Base-by-base conservation (phyloP, 1,140 invertebrate species). In the Zaprionus ghesquierei region DNA sequence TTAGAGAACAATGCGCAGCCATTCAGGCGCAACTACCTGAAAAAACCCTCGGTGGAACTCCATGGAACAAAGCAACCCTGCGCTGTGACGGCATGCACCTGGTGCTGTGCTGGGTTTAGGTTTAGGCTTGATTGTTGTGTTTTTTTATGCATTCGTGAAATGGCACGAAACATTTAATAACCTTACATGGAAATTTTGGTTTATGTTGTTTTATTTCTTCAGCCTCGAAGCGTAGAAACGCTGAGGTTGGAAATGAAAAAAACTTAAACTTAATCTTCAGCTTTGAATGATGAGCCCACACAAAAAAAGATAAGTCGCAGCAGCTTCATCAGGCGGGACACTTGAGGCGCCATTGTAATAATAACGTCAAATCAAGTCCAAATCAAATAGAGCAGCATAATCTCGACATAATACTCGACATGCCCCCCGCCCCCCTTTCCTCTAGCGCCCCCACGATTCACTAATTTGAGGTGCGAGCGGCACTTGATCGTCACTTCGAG, bases 261-360 rank as follows among this genome's bases (percentile, higher is more conserved):
- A 87, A 82, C 65, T 81, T 89, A 68, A 82, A 79, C 35, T 22
- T 79, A 82, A 79, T 69, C 72, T 73, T 44, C 60, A 82, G 84
- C 76, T 77, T 86, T 75, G 75, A n/a, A n/a, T 51, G 75, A 72
- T 75, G 54, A 73, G 65, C 81, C 75, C 71, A 81, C 81, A 87
- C 82, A 77, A 44, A 44, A 71, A 58, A 54, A 54, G 73, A 64
- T 69, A 69, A 56, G 56, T 18, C 15, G 49, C 27, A 60, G 41
- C 58, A 53, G 60, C 49, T 25, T 51, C 60, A 63, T 53, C 61
- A 15, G 35, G 64, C 22, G 80, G n/a, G n/a, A 62, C 79, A 81
- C 76, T 89, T 86, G 82, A 77, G 82, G 82, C 82, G 82, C 82
- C 82, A 89, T 82, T 89, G 82, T 89, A 82, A 87, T 87, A 87